phyloP scores from a whole-genome alignment of 2,888 invertebrate genomes.

The Electrophaes corylata region DNA sequence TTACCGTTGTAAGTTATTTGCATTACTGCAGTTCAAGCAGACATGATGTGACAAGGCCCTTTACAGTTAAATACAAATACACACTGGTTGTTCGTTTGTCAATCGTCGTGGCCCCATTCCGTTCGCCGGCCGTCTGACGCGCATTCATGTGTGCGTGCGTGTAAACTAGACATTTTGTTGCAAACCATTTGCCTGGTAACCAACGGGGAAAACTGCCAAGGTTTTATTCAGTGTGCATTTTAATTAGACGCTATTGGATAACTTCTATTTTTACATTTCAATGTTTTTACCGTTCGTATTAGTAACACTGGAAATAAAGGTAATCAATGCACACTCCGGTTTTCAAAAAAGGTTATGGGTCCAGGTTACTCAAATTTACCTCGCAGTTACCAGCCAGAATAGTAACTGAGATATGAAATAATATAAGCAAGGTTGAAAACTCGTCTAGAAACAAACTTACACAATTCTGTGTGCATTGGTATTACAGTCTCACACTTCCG shows the following conservation, averaged over 20 bases:
- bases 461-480: constrained; percentile 22
- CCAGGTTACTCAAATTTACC: background rate
- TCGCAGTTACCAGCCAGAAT: background rate
- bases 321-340: background rate
- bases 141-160: constrained; percentile 29
- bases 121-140: constrained; percentile 1
- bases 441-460: constrained; percentile 20
- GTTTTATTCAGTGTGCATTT: constrained; percentile 25
- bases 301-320: too few relatives aligned
- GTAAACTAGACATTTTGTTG: constrained; percentile 34
- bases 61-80: constrained; percentile 27
- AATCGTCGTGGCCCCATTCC: constrained; percentile 49
- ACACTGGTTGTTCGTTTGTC: constrained; percentile 43
- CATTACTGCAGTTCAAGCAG: constrained; percentile 5
- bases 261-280: constrained; percentile 3
- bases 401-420: constrained; percentile 2
- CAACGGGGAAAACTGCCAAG: constrained; percentile 32
- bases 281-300: too few relatives aligned
- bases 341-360: background rate
- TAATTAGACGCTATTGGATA: constrained; percentile 30
- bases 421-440: constrained; percentile 15
- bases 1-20: constrained; percentile 5
- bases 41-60: constrained; percentile 20
- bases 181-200: constrained; percentile 37
- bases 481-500: constrained; percentile 32